phyloP scores from a whole-genome alignment of 2,113 vertebrate species.

The Carassius auratus region DNA sequence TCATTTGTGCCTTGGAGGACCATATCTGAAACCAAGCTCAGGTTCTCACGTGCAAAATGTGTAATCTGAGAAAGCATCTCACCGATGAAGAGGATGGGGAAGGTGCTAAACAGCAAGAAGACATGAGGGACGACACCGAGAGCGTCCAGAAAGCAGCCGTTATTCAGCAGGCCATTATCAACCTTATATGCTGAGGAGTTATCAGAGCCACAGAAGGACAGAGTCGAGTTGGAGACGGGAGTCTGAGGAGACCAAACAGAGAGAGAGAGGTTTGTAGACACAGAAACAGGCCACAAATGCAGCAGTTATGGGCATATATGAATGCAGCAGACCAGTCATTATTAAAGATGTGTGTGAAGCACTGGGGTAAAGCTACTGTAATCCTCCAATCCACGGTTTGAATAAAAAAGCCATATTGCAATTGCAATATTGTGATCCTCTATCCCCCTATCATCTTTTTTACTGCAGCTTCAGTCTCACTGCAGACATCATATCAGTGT shows the following conservation, averaged over 20 bases:
- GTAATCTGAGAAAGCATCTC: slow-evolving; percentile 63
- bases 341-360: background rate
- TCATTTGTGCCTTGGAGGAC: too few relatives aligned
- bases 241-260: slow-evolving; percentile 51
- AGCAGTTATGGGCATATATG: background rate
- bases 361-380: background rate
- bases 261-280: background rate
- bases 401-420: background rate
- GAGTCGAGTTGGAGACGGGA: slow-evolving; percentile 54
- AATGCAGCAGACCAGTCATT: background rate
- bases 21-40: too few relatives aligned
- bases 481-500: background rate
- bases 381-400: background rate
- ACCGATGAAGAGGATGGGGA: slow-evolving; percentile 99
- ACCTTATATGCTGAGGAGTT: slow-evolving; percentile 92
- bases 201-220: slow-evolving; percentile 90
- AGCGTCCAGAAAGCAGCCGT: slow-evolving; percentile 96
- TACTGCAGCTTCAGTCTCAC: background rate
- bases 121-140: slow-evolving; percentile 96
- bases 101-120: slow-evolving; percentile 97
- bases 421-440: background rate
- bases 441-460: background rate
- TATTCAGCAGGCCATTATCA: slow-evolving; percentile 92
- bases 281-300: background rate
- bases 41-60: too few relatives aligned